Evolutionary conservation across 2,113 vertebrate species (phyloP).

Genomic region (Amphilophus citrinellus): DNA sequence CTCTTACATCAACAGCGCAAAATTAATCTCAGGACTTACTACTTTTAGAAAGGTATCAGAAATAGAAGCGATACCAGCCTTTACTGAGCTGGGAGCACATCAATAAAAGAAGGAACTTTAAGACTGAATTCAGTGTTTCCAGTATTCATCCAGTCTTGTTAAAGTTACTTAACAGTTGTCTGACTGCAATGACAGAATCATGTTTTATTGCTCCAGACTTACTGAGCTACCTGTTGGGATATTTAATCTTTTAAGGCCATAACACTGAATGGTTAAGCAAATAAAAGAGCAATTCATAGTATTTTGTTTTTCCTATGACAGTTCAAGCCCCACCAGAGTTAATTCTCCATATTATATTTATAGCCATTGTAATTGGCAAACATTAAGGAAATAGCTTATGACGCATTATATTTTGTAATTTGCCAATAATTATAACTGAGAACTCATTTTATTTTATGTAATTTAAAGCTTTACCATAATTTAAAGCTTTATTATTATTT

Average conservation of each 20-base stretch:
- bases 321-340: not conserved
- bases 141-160: not conserved
- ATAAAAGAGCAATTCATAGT: not conserved
- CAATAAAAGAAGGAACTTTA: not conserved
- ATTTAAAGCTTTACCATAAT: not conserved
- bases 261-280: not conserved
- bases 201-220: not conserved
- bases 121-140: not conserved
- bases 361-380: not conserved
- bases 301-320: not conserved
- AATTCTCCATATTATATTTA: not conserved
- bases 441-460: not conserved
- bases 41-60: constrained; percentile 16
- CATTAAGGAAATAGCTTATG: not conserved
- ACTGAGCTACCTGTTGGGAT: not conserved
- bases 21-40: constrained; percentile 17
- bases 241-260: not conserved
- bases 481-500: not conserved
- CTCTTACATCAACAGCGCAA: constrained; percentile 9
- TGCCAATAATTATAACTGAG: not conserved
- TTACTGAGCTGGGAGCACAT: not conserved
- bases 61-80: constrained; percentile 15
- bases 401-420: not conserved
- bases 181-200: not conserved
- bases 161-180: not conserved